phyloP scores from a whole-genome alignment of 2,113 vertebrate genomes.

The Myiozetetes cayanensis region DNA sequence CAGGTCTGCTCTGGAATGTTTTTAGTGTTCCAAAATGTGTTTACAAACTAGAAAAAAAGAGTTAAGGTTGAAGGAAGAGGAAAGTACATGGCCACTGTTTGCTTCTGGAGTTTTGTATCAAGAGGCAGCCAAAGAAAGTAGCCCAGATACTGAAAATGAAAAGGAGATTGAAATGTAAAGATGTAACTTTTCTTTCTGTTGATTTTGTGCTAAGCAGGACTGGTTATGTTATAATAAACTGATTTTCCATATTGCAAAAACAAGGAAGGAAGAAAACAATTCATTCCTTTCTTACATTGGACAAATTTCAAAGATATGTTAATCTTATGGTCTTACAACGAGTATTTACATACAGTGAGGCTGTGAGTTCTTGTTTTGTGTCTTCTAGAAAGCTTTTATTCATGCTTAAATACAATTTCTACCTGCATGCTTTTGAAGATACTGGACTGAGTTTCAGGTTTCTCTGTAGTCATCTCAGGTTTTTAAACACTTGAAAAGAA shows the following conservation, averaged over 20 bases:
- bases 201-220: not conserved
- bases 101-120: not conserved
- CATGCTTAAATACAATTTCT: not conserved
- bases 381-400: not conserved
- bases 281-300: not conserved
- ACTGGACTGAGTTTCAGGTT: not conserved
- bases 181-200: not conserved
- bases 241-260: not conserved
- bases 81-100: not conserved
- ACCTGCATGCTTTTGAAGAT: not conserved
- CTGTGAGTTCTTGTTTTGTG: not conserved
- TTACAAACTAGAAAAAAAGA: not conserved
- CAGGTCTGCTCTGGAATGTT: not conserved
- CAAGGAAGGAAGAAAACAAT: not conserved
- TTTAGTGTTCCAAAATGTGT: not conserved
- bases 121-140: not conserved
- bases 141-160: not conserved
- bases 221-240: not conserved
- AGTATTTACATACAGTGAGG: not conserved
- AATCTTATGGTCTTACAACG: not conserved
- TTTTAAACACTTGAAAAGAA: not conserved
- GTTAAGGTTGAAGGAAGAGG: not conserved
- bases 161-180: not conserved
- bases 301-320: not conserved
- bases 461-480: not conserved